These are phyloP conservation scores for Decapterus maruadsi DNA, from an alignment of 2,797 vertebrate genomes.

Conservation along the genomic window DNA sequence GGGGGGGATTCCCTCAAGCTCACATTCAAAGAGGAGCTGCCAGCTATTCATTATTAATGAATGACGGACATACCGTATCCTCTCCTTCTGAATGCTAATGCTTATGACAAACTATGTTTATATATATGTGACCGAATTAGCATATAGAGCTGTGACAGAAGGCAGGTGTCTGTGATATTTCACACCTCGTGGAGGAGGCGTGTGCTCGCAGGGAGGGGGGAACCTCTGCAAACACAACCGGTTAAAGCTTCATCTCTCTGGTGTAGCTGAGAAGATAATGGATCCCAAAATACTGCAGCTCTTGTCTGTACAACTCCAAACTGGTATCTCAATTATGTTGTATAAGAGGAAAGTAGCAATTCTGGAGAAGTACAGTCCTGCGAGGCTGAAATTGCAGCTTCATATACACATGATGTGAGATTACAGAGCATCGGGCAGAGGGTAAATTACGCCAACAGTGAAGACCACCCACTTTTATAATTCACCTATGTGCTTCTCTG, in stretches of 20 bases:
- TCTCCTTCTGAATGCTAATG: conserved; percentile 58
- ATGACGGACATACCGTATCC: conserved; percentile 38
- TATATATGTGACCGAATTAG: conserved; percentile 43
- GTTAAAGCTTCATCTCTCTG: neutral
- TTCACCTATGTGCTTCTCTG: conserved; percentile 17
- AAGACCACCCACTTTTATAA: conserved; percentile 15
- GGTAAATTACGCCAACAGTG: neutral
- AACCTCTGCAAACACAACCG: conserved; percentile 12
- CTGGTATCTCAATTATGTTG: neutral
- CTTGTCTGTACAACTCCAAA: neutral
- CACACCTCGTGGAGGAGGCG: conserved; percentile 33
- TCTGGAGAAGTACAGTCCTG: neutral
- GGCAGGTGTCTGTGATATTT: conserved; percentile 38
- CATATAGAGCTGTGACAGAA: conserved; percentile 42
- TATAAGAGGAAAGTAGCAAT: conserved; percentile 16
- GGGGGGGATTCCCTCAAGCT: conserved; percentile 56
- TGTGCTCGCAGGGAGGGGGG: neutral
- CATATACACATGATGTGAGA: conserved; percentile 20
- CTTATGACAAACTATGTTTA: conserved; percentile 42
- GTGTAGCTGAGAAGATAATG: neutral
- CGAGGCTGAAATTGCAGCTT: conserved; percentile 28
- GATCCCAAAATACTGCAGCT: neutral
- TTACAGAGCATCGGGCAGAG: conserved; percentile 22
- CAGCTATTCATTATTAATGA: conserved; percentile 72
- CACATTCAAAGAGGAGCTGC: conserved; percentile 38